phyloP scores from a whole-genome alignment of 2,888 invertebrate genomes.

The Drosophila borealis region DNA sequence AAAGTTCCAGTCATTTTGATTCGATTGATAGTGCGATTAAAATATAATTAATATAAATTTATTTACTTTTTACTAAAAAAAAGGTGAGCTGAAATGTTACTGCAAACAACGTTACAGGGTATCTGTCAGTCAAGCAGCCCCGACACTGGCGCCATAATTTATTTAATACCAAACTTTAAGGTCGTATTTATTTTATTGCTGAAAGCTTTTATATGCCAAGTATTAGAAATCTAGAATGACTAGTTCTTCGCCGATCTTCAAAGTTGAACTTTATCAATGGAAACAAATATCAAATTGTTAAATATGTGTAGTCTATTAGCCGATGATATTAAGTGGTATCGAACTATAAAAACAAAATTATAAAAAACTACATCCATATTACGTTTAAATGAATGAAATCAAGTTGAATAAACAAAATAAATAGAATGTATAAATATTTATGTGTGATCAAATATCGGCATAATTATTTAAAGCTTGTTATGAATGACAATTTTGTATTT shows the following conservation, averaged over 20 bases:
- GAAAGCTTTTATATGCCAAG: conserved; percentile 22
- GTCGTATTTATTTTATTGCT: conserved; percentile 18
- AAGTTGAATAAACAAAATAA: neutral
- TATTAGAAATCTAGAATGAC: conserved; percentile 1
- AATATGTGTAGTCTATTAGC: conserved; percentile 2
- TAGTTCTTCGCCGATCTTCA: conserved; percentile 4
- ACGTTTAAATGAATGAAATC: conserved; percentile 9
- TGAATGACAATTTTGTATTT: conserved; percentile 1
- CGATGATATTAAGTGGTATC: conserved; percentile 4
- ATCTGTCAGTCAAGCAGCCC: neutral
- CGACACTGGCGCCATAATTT: neutral
- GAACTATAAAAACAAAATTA: conserved; percentile 2
- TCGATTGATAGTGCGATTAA: too few relatives aligned
- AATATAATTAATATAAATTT: neutral
- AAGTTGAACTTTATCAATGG: conserved; percentile 15
- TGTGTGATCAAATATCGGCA: neutral
- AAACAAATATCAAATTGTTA: neutral
- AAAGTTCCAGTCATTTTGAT: neutral
- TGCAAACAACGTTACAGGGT: neutral
- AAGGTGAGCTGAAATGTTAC: neutral
- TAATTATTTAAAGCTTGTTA: neutral
- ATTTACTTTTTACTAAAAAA: neutral
- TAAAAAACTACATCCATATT: conserved; percentile 1
- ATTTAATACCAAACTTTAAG: conserved; percentile 3
- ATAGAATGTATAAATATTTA: conserved; percentile 13